phyloP scores from a whole-genome alignment of 2,797 vertebrate genomes.

The Sebastes ruberrimus region DNA sequence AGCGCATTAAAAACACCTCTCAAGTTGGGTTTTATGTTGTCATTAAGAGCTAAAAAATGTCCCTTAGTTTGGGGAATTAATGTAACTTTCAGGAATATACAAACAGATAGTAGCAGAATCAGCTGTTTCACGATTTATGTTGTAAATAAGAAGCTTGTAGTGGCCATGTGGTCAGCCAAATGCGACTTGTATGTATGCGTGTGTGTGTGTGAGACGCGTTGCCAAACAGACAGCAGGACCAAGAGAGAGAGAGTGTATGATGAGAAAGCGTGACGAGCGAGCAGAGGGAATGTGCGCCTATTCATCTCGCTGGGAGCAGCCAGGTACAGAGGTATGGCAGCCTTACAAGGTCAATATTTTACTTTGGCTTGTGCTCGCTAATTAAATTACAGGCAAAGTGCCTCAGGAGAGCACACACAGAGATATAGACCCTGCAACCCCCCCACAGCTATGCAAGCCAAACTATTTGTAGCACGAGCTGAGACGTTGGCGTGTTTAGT shows the following conservation, averaged over 20 bases:
- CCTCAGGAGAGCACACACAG: conserved; percentile 54
- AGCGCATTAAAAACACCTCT: background rate
- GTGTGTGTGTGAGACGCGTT: conserved; percentile 29
- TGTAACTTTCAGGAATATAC: background rate
- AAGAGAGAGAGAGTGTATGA: conserved; percentile 26
- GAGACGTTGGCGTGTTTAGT: conserved; percentile 42
- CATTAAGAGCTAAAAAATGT: background rate
- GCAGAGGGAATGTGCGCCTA: conserved; percentile 34
- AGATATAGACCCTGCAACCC: conserved; percentile 25
- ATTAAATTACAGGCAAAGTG: conserved; percentile 78
- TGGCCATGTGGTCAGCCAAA: conserved; percentile 19
- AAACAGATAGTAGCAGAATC: background rate
- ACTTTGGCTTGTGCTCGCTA: conserved; percentile 74
- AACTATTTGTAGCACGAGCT: conserved; percentile 64
- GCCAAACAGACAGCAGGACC: conserved; percentile 63
- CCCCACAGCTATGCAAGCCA: conserved; percentile 48
- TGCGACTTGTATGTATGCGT: background rate
- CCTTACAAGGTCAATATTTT: conserved; percentile 84
- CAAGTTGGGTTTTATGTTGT: background rate
- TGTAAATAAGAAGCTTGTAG: conserved; percentile 19
- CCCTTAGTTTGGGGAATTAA: background rate
- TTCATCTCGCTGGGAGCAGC: conserved; percentile 61
- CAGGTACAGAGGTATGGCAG: conserved; percentile 69
- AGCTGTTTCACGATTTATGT: conserved; percentile 19
- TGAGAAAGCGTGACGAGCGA: conserved; percentile 32